Evolutionary conservation across 2,797 vertebrate species (phyloP).

Genomic region (Silurus lanzhouensis): DNA sequence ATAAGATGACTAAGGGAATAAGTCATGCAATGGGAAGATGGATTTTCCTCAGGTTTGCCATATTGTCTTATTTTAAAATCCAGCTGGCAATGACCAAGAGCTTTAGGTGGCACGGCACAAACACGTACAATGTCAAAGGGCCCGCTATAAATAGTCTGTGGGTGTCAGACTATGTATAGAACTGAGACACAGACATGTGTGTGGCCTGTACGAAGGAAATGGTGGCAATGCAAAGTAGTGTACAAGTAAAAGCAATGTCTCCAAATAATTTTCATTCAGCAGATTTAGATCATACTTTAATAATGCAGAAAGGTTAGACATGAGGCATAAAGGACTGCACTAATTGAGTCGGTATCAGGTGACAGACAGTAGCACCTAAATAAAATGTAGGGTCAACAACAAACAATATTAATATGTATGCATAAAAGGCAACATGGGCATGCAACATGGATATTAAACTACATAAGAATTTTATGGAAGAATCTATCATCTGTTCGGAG

Average conservation of each 20-base stretch:
- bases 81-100: background rate
- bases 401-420: background rate
- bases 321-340: constrained; percentile 2
- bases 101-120: background rate
- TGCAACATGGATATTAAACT: background rate
- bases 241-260: background rate
- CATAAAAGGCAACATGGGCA: background rate
- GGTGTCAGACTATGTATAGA: background rate
- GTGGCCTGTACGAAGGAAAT: background rate
- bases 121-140: background rate
- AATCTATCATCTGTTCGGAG: background rate
- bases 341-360: background rate
- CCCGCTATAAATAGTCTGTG: background rate
- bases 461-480: background rate
- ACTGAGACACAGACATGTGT: background rate
- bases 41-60: constrained; percentile 10
- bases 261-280: background rate
- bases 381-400: background rate
- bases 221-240: background rate
- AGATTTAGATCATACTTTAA: constrained; percentile 9
- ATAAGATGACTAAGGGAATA: constrained; percentile 25
- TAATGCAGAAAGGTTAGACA: constrained; percentile 25
- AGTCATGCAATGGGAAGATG: background rate
- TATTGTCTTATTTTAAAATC: background rate
- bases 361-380: background rate